Evolutionary conservation across 23 tunicate genomes (phyloP).

Genomic region (Trididemnum nubilum): DNA sequence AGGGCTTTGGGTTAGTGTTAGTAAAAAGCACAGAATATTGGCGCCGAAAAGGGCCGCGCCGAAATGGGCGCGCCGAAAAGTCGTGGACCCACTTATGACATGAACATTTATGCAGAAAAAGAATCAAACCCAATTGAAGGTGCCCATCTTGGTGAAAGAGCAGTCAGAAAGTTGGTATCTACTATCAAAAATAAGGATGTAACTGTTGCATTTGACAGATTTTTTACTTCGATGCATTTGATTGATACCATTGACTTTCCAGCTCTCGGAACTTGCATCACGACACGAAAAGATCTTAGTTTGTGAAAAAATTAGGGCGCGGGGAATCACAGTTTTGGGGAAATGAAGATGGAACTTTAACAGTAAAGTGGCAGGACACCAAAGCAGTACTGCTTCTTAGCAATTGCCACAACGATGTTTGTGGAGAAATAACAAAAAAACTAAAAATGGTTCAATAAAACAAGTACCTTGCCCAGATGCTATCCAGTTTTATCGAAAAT

Average conservation of each 20-base stretch:
- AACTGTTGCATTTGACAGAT: constrained; percentile 25
- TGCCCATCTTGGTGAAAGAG: constrained; percentile 16
- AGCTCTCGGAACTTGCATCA: constrained; percentile 5
- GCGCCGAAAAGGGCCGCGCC: no score
- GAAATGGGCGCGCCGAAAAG: no score
- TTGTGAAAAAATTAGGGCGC: not conserved
- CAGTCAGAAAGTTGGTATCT: not conserved
- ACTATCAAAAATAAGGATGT: constrained; percentile 9
- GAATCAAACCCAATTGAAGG: not conserved
- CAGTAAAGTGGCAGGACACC: constrained; percentile 12
- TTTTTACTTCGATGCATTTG: constrained; percentile 24
- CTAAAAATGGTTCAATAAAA: not conserved
- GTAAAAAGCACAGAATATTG: no score
- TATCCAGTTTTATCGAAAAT: constrained; percentile 1
- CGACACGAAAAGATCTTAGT: constrained; percentile 10
- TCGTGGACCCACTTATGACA: no score
- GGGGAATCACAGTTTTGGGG: constrained; percentile 17
- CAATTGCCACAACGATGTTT: not conserved
- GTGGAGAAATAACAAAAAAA: not conserved
- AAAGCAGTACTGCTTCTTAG: constrained; percentile 32
- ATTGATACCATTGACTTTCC: not conserved
- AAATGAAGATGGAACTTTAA: not conserved
- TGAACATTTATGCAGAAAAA: constrained; percentile 19
- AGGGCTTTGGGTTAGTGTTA: no score
- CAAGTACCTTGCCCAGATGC: constrained; percentile 8